phyloP scores from a whole-genome alignment of 1,140 invertebrate species.

The Conopomorpha cramerella region DNA sequence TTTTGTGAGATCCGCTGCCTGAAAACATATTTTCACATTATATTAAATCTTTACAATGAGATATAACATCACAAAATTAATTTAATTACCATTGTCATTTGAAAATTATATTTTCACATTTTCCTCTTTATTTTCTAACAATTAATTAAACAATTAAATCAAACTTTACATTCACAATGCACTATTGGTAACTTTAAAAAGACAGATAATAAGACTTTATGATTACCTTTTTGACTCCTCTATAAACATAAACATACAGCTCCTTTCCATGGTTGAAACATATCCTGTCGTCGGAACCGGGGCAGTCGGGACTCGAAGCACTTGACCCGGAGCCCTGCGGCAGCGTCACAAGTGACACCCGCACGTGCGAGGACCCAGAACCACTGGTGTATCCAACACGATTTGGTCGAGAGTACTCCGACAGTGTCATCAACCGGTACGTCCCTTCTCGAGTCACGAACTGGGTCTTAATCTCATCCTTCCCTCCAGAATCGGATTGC shows the following conservation, averaged over 20 bases:
- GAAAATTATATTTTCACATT: no score
- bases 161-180: no score
- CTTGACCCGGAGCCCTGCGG: constrained; percentile 58
- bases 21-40: no score
- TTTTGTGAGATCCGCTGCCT: no score
- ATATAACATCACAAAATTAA: no score
- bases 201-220: constrained; percentile 4
- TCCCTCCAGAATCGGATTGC: constrained; percentile 64
- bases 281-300: constrained; percentile 75
- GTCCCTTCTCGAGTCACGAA: constrained; percentile 93
- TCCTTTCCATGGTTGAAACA: constrained; percentile 98
- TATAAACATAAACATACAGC: constrained; percentile 95
- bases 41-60: no score
- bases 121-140: no score
- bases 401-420: constrained; percentile 93
- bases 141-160: no score
- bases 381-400: constrained; percentile 74
- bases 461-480: constrained; percentile 95
- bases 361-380: constrained; percentile 79
- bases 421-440: constrained; percentile 90
- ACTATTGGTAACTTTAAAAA: no score
- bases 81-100: no score
- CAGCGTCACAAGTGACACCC: constrained; percentile 87
- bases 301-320: constrained; percentile 51
- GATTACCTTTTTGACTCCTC: constrained; percentile 90